Evolutionary conservation across 35 echinoderm and acorn worm genomes (phyloP), one percentile per base, ranked within the genome.

Genomic region (Heliocidaris erythrogramma): DNA sequence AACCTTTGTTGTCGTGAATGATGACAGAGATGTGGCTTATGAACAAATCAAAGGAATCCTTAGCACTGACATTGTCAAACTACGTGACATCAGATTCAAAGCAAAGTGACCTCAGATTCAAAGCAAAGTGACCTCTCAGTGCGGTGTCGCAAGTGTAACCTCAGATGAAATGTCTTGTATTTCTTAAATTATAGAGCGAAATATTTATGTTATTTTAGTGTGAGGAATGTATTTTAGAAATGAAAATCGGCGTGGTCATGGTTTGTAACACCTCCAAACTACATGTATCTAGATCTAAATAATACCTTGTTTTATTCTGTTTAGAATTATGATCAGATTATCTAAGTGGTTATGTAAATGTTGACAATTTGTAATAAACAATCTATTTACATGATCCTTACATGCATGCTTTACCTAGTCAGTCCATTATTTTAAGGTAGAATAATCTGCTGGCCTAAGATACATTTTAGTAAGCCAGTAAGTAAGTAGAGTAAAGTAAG

Each of bases 11-110:
- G 85, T 98, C 27, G 49, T 98, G 24, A 98, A 98, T 85, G 96
- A 98, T 85, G 94, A 96, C 94, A 94, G 93, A 31, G 97, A 95
- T 13, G 48, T 95, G 7, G 96, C 97, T 47, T 98, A 98, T 87
- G 88, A 96, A 59, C 71, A 97, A 93, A 95, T 98, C 61, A 85
- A 89, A 35, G 96, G 93, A 85, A 90, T 95, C 31, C 30, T 98
- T 24, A 97, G 85, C 52, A 71, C 49, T 13, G 88, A 94, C 30
- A 86, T 97, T 30, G 85, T 88, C 32, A 91, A 92, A 59, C 87
- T 96, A 4, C 85, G 88, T 31, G 94, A 94, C 65, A 85, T 94
- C 69, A 94, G 95, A 49, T 95, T 78, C 27, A 97, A 97, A 32
- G 30, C 60, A 8, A 95, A 96, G 85, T 61, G 86, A 35, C 65